These are phyloP conservation scores for Acholoe squamosa DNA, from an alignment of 2,888 invertebrate species.

Conservation along the genomic window DNA sequence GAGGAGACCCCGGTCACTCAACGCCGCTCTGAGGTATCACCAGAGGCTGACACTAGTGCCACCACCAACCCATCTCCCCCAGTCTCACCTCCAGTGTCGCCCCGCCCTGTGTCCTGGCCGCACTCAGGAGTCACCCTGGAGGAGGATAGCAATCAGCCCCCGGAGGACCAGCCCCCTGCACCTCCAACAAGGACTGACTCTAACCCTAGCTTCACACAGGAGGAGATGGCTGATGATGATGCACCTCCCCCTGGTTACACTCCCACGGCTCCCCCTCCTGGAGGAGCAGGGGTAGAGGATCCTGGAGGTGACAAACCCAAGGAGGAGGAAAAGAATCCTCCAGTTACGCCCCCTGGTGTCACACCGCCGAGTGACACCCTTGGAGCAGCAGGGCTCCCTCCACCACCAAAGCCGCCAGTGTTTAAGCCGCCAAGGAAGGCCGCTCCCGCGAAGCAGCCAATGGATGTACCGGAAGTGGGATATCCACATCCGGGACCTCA, in stretches of 20 bases:
- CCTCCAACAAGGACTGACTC: constrained; percentile 11
- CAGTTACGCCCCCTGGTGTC: too few relatives aligned
- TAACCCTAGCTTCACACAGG: neutral
- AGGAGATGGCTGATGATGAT: neutral
- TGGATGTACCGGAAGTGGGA: neutral
- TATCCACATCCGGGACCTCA: neutral
- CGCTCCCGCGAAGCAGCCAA: neutral
- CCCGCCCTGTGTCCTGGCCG: constrained; percentile 10
- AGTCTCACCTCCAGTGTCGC: neutral
- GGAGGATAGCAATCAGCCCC: neutral
- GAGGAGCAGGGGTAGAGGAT: too few relatives aligned
- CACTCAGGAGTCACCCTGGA: neutral
- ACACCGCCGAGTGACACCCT: too few relatives aligned
- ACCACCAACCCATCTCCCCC: too few relatives aligned
- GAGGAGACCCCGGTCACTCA: constrained; percentile 30
- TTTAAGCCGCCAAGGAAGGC: neutral
- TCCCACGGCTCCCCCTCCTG: too few relatives aligned
- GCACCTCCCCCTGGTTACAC: neutral
- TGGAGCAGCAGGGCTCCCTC: too few relatives aligned
- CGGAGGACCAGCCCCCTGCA: neutral
- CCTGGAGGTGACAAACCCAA: too few relatives aligned
- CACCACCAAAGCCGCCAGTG: neutral
- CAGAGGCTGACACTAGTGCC: neutral
- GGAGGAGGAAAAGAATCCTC: too few relatives aligned
- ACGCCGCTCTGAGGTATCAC: neutral